Evolutionary conservation across 2,888 invertebrate species (phyloP).

Genomic region (Himalopsyche anomala): DNA sequence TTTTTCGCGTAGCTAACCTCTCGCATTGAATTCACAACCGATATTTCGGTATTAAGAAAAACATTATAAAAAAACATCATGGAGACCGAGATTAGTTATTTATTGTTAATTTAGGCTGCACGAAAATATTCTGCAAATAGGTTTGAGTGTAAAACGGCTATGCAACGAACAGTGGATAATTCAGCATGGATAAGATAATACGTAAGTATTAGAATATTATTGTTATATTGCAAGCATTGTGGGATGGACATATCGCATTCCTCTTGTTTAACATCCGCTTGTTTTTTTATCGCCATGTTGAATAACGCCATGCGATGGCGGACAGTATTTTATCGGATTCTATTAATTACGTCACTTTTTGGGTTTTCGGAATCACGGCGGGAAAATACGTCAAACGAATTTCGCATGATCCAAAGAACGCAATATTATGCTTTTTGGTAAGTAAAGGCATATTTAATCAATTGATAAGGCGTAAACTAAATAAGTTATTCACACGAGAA

Average conservation of each 20-base stretch:
- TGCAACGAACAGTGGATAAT: too few relatives aligned
- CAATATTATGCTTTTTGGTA: not conserved
- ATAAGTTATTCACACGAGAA: too few relatives aligned
- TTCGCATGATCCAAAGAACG: not conserved
- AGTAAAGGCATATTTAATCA: too few relatives aligned
- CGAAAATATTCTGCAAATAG: too few relatives aligned
- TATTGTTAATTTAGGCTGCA: too few relatives aligned
- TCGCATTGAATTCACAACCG: too few relatives aligned
- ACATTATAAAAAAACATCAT: too few relatives aligned
- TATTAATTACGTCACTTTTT: not conserved
- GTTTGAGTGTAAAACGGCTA: too few relatives aligned
- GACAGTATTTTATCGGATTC: conserved; percentile 26
- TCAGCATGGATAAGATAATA: not conserved
- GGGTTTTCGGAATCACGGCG: not conserved
- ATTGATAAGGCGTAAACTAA: too few relatives aligned
- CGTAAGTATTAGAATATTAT: not conserved
- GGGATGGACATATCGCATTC: conserved; percentile 24
- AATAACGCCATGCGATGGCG: conserved; percentile 26
- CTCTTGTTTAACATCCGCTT: conserved; percentile 30
- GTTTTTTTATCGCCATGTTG: not conserved
- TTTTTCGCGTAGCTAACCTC: too few relatives aligned
- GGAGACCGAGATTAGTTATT: too few relatives aligned
- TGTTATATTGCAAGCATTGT: conserved; percentile 4
- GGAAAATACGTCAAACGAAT: not conserved
- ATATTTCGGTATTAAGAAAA: too few relatives aligned